Evolutionary conservation across 2,888 invertebrate species (phyloP), one percentile per base, ranked within the genome.

Genomic region (Lamproptera curius): DNA sequence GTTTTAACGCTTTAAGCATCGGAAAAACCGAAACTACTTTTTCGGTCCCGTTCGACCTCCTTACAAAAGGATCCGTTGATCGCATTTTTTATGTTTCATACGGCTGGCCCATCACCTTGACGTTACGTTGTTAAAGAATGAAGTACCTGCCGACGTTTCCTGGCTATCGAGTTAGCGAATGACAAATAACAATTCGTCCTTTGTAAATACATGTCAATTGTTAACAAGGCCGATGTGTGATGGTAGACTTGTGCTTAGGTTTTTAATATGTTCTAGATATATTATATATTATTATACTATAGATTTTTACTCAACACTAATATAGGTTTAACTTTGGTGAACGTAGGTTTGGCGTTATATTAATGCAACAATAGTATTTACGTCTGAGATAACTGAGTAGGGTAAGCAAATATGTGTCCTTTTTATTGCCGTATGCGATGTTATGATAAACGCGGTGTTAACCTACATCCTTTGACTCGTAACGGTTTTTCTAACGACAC

Each of bases 121-220:
- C 57, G 63, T 51, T 55, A 64, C 67, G 56, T 57, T 55, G 55
- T 70, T 73, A 69, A 63, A 71, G 65, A 72, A 70, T 66, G 64
- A 65, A 62, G 57, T 1, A 59, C 63, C 47, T 52, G 55, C 41
- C 52, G 52, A 52, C 55, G 62, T 75, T 83, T 84, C 85, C 83
- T 80, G 72, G 54, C 67, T 71, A 71, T 75, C 67, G 59, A 72
- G 80, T 71, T 81, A 79, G 79, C 59, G 62, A 62, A 67, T 62
- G 70, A 72, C 75, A 80, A 78, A 78, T 68, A 74, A 58, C 58
- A 63, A 59, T 58, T 65, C 67, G 67, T 68, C 67, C 58, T 65
- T 62, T 63, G 58, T 63, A 59, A 46, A 61, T 53, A 54, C 58
- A 62, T 71, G 73, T 70, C 67, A 76, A 78, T 74, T 70, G 65